Conservation (phyloP, 2,113 vertebrate genomes). For the Dicrurus megarhynchus region DNA sequence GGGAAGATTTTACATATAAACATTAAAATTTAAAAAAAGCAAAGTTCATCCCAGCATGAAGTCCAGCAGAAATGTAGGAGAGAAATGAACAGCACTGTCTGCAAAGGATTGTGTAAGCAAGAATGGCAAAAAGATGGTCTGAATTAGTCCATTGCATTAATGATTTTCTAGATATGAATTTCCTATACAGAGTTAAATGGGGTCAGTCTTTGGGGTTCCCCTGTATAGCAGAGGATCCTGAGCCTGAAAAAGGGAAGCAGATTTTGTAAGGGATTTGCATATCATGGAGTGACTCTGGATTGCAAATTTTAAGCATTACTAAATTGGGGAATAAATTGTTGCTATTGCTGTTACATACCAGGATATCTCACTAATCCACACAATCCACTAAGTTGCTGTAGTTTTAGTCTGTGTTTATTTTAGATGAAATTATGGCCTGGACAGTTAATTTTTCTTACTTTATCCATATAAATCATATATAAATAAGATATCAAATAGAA, state of each 20-base stretch:
- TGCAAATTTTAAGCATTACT: conserved; percentile 42
- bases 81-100: neutral
- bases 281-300: conserved; percentile 2
- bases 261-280: conserved; percentile 32
- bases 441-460: conserved; percentile 26
- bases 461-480: neutral
- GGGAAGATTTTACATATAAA: neutral
- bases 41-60: neutral
- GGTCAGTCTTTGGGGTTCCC: neutral
- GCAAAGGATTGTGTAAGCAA: neutral
- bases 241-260: neutral
- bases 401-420: conserved; percentile 26
- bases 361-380: conserved; percentile 13
- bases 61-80: neutral
- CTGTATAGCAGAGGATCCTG: neutral
- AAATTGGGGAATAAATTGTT: conserved; percentile 19
- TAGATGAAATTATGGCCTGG: conserved; percentile 10
- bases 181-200: neutral
- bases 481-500: conserved; percentile 8
- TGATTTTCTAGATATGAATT: neutral
- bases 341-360: conserved; percentile 20
- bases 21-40: neutral
- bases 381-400: conserved; percentile 36
- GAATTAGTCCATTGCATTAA: neutral
- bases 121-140: neutral